Percentiles rank a stretch among this genome's conserved stretches.
Conservation (phyloP, 2,113 vertebrate species). For the Apteryx owenii region DNA sequence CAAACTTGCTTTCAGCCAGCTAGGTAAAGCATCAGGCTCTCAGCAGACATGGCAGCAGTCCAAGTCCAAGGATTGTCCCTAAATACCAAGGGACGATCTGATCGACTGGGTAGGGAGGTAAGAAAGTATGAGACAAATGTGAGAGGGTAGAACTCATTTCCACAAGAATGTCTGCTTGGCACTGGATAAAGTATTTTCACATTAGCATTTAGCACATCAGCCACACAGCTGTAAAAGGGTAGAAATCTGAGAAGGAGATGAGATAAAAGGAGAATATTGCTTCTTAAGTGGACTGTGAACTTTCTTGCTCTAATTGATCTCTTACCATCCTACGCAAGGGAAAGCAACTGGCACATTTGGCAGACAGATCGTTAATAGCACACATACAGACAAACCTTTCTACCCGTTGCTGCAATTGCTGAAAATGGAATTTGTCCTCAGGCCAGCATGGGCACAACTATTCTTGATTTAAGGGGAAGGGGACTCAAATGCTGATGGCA, state of each 20-base stretch:
- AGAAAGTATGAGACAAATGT: constrained; percentile 2
- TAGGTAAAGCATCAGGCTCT: background rate
- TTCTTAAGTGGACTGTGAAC: constrained; percentile 71
- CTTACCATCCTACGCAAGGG: constrained; percentile 58
- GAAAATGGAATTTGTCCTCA: background rate
- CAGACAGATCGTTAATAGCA: background rate
- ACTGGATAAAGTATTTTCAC: constrained; percentile 45
- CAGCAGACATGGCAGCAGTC: background rate
- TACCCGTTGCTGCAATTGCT: background rate
- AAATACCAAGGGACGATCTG: constrained; percentile 3
- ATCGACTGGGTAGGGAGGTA: background rate
- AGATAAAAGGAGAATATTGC: constrained; percentile 70
- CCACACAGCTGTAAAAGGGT: constrained; percentile 41
- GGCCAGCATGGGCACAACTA: background rate
- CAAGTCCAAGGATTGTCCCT: constrained; percentile 10
- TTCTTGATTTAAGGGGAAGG: background rate
- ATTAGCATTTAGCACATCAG: constrained; percentile 66
- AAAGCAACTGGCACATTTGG: constrained; percentile 44
- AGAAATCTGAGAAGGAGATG: constrained; percentile 57
- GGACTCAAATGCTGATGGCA: background rate
- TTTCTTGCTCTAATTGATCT: constrained; percentile 69
- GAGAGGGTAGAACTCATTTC: constrained; percentile 48
- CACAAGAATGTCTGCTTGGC: constrained; percentile 58
- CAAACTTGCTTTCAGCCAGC: background rate
- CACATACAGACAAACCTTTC: background rate